Percentiles rank a stretch among this genome's conserved stretches.
Conservation (phyloP, 1,140 invertebrate species). For the Lamellibrachia luymesi region DNA sequence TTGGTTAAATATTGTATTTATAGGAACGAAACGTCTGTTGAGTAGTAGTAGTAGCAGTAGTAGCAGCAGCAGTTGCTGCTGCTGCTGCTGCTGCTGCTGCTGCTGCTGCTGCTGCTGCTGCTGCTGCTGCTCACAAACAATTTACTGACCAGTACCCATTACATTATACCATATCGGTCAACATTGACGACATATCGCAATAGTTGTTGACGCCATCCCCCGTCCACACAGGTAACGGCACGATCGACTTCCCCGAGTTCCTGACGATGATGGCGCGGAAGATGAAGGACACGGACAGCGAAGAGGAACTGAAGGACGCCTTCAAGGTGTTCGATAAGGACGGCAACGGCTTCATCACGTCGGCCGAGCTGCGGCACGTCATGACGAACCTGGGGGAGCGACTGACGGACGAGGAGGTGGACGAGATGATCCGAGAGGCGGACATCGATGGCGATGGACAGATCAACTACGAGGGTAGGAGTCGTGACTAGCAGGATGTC, state of each 20-base stretch:
- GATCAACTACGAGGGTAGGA: conserved; percentile 45
- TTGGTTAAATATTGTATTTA: no score
- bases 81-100: no score
- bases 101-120: no score
- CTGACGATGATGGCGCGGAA: conserved; percentile 93
- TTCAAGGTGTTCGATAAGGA: conserved; percentile 95
- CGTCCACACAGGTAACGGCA: conserved; percentile 62
- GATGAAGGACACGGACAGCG: conserved; percentile 98
- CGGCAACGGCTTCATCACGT: conserved; percentile 77
- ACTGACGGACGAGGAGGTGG: conserved; percentile 86
- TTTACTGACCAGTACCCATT: no score
- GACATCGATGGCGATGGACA: conserved; percentile 78
- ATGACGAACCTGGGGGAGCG: conserved; percentile 90
- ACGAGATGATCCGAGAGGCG: conserved; percentile 90
- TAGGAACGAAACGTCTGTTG: no score
- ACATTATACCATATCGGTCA: no score
- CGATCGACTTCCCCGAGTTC: conserved; percentile 96
- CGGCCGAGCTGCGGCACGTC: conserved; percentile 60
- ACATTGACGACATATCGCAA: no score
- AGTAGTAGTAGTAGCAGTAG: no score
- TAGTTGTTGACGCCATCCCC: not conserved
- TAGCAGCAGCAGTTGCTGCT: no score
- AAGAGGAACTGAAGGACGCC: conserved; percentile 90
- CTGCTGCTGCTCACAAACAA: no score
- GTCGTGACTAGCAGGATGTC: not conserved